Conservation (phyloP, 2,113 vertebrate genomes). For the Siphamia tubifer region DNA sequence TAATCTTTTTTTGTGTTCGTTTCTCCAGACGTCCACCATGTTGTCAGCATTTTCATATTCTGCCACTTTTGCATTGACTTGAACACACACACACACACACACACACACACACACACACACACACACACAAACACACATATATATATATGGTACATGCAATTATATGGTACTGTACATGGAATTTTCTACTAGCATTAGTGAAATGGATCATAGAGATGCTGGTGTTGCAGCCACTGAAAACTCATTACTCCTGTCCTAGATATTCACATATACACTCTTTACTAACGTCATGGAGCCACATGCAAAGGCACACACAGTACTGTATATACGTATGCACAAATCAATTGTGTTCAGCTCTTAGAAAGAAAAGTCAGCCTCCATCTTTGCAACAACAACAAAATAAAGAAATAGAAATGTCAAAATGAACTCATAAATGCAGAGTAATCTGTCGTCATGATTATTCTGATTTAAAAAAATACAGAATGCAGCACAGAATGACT, state of each 20-base stretch:
- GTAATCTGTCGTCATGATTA: too few species aligned
- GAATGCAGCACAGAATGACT: too few species aligned
- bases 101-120: background rate
- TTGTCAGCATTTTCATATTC: conserved; percentile 16
- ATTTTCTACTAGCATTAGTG: conserved; percentile 15
- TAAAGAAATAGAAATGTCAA: too few species aligned
- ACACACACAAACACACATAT: background rate
- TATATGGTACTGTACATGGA: background rate
- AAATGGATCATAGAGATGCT: conserved; percentile 44
- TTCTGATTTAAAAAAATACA: too few species aligned
- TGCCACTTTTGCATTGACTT: background rate
- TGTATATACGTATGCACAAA: background rate
- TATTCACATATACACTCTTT: conserved; percentile 36
- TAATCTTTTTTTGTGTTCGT: conserved; percentile 13
- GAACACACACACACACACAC: background rate
- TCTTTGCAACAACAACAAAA: background rate
- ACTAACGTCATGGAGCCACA: background rate
- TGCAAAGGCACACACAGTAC: background rate
- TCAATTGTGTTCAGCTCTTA: background rate
- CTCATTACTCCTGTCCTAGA: conserved; percentile 65
- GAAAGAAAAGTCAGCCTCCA: background rate
- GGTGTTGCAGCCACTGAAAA: conserved; percentile 35
- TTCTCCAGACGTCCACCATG: conserved; percentile 14
- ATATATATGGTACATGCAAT: background rate
- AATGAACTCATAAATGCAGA: too few species aligned